phyloP scores from a whole-genome alignment of 92 coral and sea anemone species.

The Porites divaricata region DNA sequence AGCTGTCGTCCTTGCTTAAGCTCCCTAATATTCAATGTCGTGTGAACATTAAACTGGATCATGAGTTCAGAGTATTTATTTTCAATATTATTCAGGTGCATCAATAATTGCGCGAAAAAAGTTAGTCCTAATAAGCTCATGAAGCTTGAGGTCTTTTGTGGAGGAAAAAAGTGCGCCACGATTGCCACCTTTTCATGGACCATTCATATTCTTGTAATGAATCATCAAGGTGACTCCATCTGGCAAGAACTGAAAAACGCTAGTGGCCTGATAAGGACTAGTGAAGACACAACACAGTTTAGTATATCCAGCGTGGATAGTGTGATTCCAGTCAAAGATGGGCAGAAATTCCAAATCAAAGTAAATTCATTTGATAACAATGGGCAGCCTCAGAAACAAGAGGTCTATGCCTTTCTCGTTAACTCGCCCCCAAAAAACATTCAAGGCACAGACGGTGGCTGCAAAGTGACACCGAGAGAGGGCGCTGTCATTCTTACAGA shows the following conservation, averaged over 20 bases:
- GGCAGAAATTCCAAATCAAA: conserved; percentile 18
- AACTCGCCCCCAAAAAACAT: conserved; percentile 64
- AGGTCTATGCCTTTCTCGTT: conserved; percentile 26
- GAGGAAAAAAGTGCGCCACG: not conserved
- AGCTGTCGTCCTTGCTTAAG: too few species aligned
- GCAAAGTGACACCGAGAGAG: conserved; percentile 51
- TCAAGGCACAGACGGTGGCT: conserved; percentile 35
- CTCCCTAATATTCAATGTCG: not conserved
- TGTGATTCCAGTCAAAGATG: conserved; percentile 9
- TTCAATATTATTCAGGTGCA: conserved; percentile 5
- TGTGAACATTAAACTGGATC: not conserved
- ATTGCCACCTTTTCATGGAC: conserved; percentile 32
- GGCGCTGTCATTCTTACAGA: conserved; percentile 74
- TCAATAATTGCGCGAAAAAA: conserved; percentile 26
- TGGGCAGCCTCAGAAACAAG: conserved; percentile 7
- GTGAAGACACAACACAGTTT: conserved; percentile 21
- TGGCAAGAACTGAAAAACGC: conserved; percentile 23
- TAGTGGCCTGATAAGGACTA: not conserved
- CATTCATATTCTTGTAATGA: not conserved
- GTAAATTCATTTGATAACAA: not conserved
- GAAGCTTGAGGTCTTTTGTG: conserved; percentile 20
- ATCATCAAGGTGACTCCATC: not conserved
- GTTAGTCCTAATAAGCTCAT: conserved; percentile 13
- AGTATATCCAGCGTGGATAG: conserved; percentile 21
- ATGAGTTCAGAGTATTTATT: not conserved